Conservation (phyloP, 1,140 invertebrate genomes). For the Bactericera cockerelli region DNA sequence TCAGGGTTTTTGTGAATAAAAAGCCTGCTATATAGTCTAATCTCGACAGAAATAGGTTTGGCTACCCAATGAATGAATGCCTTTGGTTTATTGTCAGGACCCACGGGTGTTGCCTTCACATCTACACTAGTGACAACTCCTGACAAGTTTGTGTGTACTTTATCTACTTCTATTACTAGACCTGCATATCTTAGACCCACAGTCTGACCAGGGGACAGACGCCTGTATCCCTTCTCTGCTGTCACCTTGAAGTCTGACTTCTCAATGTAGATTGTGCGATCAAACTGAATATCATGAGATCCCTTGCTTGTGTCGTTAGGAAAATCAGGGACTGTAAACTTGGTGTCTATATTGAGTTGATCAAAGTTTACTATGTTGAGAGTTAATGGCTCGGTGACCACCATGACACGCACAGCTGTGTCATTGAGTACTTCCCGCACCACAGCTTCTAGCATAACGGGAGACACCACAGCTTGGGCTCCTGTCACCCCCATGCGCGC, state of each 20-base stretch:
- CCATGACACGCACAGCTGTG: constrained; percentile 79
- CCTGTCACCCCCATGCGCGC: constrained; percentile 90
- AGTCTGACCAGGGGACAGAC: constrained; percentile 66
- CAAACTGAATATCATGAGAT: constrained; percentile 58
- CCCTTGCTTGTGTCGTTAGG: constrained; percentile 64
- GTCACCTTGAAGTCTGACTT: constrained; percentile 24
- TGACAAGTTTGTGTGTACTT: constrained; percentile 22
- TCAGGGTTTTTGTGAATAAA: constrained; percentile 96
- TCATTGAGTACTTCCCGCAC: constrained; percentile 82
- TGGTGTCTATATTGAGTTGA: constrained; percentile 8
- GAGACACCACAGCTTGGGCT: constrained; percentile 84
- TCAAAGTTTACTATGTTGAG: constrained; percentile 71
- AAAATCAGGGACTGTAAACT: constrained; percentile 69
- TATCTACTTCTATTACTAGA: constrained; percentile 54
- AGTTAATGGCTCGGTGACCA: constrained; percentile 84
- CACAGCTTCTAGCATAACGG: constrained; percentile 73
- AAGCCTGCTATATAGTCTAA: constrained; percentile 80
- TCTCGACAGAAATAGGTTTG: constrained; percentile 59
- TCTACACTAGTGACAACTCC: constrained; percentile 51
- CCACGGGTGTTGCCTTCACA: constrained; percentile 48
- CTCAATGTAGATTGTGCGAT: constrained; percentile 25
- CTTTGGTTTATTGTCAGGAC: constrained; percentile 67
- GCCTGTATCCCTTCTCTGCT: constrained; percentile 73
- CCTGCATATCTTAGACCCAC: constrained; percentile 87
- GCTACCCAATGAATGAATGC: constrained; percentile 99